Base-by-base conservation (phyloP, 2,888 invertebrate species). In the Phyllotreta striolata region DNA sequence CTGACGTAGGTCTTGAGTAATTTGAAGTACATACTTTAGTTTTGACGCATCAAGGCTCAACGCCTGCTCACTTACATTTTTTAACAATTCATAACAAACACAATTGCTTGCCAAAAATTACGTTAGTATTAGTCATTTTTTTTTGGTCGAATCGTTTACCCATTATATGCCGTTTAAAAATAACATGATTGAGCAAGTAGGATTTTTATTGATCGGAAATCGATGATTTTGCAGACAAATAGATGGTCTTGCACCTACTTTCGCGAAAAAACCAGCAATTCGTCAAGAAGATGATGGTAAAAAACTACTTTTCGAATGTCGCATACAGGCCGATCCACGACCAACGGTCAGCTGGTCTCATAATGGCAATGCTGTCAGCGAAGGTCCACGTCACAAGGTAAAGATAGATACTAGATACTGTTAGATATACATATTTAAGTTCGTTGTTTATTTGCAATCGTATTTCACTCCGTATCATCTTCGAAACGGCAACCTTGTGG, bases 231-330 rank as follows among this genome's bases (percentile, higher is more conserved):
- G 8, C 84, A 96, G 96, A 88, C 95, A 96, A 95, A 93, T 95
- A 86, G 96, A 96, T 86, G 96, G 96, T 80, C 91, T 94, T 83
- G 96, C 97, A 84, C 97, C 97, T 79, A 96, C 96, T 80, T 98
- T 98, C 86, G 92, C 95, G 84, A 95, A 96, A 86, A 97, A 97
- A 85, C 97, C 97, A 69, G 91, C 95, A 76, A 98, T 98, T 83
- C 89, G 96, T 81, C 97, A 98, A 84, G 96, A 96, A 83, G 96
- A 96, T 83, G 95, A 96, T 83, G 96, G 96, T 76, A 95, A 95
- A 85, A 88, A 94, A 81, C 85, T 96, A 75, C 87, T 95, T 76
- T 96, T 96, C 85, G 96, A 96, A 85, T 96, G 96, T 84, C 90
- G 94, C 80, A 95, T 96, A 78, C 92, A 94, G 79, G 95, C 96